Base-by-base conservation (phyloP, 1,140 invertebrate genomes). In the Aphaenogaster rudis region DNA sequence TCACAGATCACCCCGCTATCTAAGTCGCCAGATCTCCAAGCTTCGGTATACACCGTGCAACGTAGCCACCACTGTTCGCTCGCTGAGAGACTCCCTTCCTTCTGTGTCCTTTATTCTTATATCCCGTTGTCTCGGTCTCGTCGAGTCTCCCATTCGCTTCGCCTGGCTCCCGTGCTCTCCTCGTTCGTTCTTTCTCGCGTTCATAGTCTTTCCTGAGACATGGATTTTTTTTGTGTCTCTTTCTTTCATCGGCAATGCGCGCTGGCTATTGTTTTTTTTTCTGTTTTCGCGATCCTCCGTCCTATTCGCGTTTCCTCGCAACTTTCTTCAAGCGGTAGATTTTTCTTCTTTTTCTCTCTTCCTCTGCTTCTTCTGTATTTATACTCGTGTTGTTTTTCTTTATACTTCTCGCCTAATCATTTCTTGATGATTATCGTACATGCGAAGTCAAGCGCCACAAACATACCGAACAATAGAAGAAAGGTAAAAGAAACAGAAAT, bases 1-100 rank as follows among this genome's bases (percentile, higher is more conserved):
- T 94, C 95, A 94, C 95, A 95, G 95, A 95, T 95, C 95, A 95
- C 94, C 94, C 92, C 91, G 94, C 93, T 95, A 95, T 95, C 95
- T 94, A 74, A 78, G 86, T 91, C 91, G 80, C 87, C 91, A 94
- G 94, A 95, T 95, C 94, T 94, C 88, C 92, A 63, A 74, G 91
- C 80, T 92, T 93, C 90, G 86, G 87, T 88, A 87, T 91, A 90
- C 78, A 88, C 88, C 87, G 89, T 76, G 74, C 86, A 90, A 76
- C 80, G 81, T 59, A 86, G 87, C 77, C 86, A 89, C 88, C 79
- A 63, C 71, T 50, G 66, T 61, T 69, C 48, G 33, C 76, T 57
- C 71, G 15, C 21, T 54, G 50, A 21, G 21, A 61, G 42, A 67
- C 59, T 64, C 21, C 57, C 45, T 87, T 64, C 64, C 52, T 57